Evolutionary conservation across 2,888 invertebrate species (phyloP), one percentile per base, ranked within the genome.

Genomic region (Notocelia uddmanniana): DNA sequence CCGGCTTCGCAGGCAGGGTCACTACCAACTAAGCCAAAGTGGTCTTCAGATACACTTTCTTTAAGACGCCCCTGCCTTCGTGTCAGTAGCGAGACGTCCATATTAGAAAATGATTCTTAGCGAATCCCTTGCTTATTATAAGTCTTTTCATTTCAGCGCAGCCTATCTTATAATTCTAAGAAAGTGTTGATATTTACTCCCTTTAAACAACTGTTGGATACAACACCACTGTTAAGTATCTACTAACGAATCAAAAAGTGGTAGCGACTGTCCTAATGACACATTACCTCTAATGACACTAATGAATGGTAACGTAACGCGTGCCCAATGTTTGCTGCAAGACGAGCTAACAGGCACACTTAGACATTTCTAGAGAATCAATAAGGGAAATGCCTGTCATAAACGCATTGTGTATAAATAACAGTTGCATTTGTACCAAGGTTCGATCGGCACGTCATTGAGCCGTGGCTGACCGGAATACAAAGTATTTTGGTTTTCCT

Each of bases 401-500:
- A 52, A 41, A 50, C 26, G 31, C 21, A 34, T 23, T 48, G 45
- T 15, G 19, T 60, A 48, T 60, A 26, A 26, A 45, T 21, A 63
- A 55, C 55, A 58, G 58, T 64, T 64, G 70, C 58, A 66, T 66
- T 70, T 26, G 31, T 31, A 57, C 59, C 59, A 71, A 71, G 71
- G 66, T 45, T 71, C 54, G 52, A 21, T 41, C 50, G 18, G 18
- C 19, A 41, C 59, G 45, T 66, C 64, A 70, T 70, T 66, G 70
- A 64, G 50, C 8, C 48, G 34, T 3, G 10, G 21, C 45, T 67
- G 71, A 66, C 45, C 59, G 31, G 71, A 71, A 71, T 71, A 60
- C 45, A 45, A 71, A 71, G 11, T 67, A 54, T 60, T 71, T 71
- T 19, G 45, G 66, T 45, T 71, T 71, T 71, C 71, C 71, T 71